A percentile compares a stretch with the other conserved stretches of the same genome.
Evolutionary conservation across 2,888 invertebrate species (phyloP).

Genomic region (Apodemia zela): DNA sequence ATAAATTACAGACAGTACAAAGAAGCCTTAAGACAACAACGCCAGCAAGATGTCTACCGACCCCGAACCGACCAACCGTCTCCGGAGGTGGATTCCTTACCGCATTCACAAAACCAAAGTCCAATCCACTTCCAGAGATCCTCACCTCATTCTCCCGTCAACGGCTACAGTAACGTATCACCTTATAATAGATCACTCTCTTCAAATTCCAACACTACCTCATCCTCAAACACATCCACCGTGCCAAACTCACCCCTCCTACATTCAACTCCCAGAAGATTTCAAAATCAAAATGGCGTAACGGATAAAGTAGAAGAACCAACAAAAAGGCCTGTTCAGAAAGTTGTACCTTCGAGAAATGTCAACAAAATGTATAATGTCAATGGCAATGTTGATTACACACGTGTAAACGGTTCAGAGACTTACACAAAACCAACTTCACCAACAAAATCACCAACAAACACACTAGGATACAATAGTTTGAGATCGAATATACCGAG

Average conservation of each 20-base stretch:
- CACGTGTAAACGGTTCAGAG: constrained; percentile 56
- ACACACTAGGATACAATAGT: constrained; percentile 81
- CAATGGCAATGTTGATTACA: constrained; percentile 64
- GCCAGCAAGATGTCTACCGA: constrained; percentile 89
- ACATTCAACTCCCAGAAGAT: constrained; percentile 73
- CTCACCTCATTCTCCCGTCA: constrained; percentile 70
- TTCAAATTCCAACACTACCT: constrained; percentile 55
- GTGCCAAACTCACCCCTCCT: constrained; percentile 70
- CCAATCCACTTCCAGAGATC: constrained; percentile 63
- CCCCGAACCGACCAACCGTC: constrained; percentile 82
- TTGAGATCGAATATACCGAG: constrained; percentile 59
- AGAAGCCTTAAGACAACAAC: constrained; percentile 92
- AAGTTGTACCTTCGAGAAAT: constrained; percentile 89
- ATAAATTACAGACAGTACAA: constrained; percentile 87
- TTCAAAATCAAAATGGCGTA: constrained; percentile 59
- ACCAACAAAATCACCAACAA: constrained; percentile 82
- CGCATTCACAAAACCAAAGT: constrained; percentile 76
- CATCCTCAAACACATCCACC: constrained; percentile 55
- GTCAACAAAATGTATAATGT: constrained; percentile 75
- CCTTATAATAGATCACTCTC: constrained; percentile 63
- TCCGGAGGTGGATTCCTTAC: constrained; percentile 76
- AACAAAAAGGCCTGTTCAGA: constrained; percentile 86
- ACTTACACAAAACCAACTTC: constrained; percentile 84
- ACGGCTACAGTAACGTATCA: constrained; percentile 80
- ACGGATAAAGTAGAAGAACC: constrained; percentile 63